A percentile compares a stretch with the other conserved stretches of the same genome.
Conservation (phyloP, 1,140 invertebrate genomes). For the Drosophila baimaii region DNA sequence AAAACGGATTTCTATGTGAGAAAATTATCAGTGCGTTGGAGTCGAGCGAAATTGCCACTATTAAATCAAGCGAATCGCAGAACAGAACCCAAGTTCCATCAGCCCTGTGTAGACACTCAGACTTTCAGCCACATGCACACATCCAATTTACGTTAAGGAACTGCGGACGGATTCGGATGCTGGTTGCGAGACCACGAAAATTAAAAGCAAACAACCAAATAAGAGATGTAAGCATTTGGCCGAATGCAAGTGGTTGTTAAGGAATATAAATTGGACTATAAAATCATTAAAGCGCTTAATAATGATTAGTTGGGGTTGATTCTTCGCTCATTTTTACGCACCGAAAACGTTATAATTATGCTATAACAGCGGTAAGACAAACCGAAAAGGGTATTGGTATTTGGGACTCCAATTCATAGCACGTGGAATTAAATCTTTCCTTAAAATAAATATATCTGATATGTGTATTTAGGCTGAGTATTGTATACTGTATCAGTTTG, state of each 20-base stretch:
- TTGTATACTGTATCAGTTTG: not conserved
- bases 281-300: slow-evolving; percentile 79
- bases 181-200: slow-evolving; percentile 62
- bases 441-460: not conserved
- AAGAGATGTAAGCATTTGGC: slow-evolving; percentile 57
- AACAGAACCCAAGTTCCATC: slow-evolving; percentile 48
- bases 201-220: slow-evolving; percentile 77
- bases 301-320: slow-evolving; percentile 69
- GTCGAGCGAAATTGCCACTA: slow-evolving; percentile 79
- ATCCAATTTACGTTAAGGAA: slow-evolving; percentile 44
- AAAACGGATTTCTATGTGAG: slow-evolving; percentile 75
- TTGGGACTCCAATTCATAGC: not conserved
- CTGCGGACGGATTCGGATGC: slow-evolving; percentile 46
- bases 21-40: slow-evolving; percentile 84
- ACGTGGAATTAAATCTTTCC: too few relatives aligned
- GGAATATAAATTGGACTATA: slow-evolving; percentile 82
- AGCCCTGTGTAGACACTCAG: slow-evolving; percentile 25
- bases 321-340: slow-evolving; percentile 55
- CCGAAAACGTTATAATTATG: slow-evolving; percentile 48
- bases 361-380: slow-evolving; percentile 23
- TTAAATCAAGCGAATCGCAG: slow-evolving; percentile 72
- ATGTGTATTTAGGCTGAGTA: not conserved
- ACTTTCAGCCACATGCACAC: slow-evolving; percentile 30
- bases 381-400: slow-evolving; percentile 6
- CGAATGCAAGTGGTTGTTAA: slow-evolving; percentile 69